phyloP scores from a whole-genome alignment of 2,888 invertebrate species.

The Tachina lurida region DNA sequence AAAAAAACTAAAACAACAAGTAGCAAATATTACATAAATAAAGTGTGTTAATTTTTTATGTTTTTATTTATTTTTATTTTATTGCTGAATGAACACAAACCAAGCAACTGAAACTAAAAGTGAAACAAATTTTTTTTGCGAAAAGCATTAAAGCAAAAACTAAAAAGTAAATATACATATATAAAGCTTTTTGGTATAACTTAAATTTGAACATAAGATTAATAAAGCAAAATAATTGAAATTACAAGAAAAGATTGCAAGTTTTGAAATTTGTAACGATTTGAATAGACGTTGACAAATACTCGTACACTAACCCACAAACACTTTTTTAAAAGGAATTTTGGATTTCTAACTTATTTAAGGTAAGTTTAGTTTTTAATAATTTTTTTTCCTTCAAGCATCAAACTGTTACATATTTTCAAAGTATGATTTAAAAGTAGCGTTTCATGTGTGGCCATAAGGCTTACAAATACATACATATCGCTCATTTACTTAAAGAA shows the following conservation, averaged over 20 bases:
- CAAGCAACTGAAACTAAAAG: constrained; percentile 38
- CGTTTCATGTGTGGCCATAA: neutral
- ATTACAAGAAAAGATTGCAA: neutral
- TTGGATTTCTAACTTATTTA: neutral
- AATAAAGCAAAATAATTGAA: neutral
- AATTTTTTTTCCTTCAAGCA: neutral
- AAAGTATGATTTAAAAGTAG: neutral
- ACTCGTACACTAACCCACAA: neutral
- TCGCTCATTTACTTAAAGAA: too few relatives aligned
- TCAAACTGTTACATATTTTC: constrained; percentile 34
- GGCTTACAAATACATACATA: neutral
- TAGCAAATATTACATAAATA: constrained; percentile 55
- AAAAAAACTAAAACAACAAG: constrained; percentile 26
- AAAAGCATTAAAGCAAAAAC: constrained; percentile 34
- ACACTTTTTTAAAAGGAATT: constrained; percentile 16
- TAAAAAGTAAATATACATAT: neutral
- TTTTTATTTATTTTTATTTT: constrained; percentile 8
- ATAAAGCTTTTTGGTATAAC: neutral
- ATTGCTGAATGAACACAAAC: constrained; percentile 15
- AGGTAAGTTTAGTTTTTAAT: constrained; percentile 33
- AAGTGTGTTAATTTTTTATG: constrained; percentile 17
- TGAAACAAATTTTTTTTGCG: neutral
- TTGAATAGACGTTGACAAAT: neutral
- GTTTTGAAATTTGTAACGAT: neutral
- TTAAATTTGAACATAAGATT: neutral